A percentile compares a stretch with the other conserved stretches of the same genome.
These are phyloP conservation scores for Epinotia bilunana DNA, from an alignment of 2,888 invertebrate species.

Conservation along the genomic window DNA sequence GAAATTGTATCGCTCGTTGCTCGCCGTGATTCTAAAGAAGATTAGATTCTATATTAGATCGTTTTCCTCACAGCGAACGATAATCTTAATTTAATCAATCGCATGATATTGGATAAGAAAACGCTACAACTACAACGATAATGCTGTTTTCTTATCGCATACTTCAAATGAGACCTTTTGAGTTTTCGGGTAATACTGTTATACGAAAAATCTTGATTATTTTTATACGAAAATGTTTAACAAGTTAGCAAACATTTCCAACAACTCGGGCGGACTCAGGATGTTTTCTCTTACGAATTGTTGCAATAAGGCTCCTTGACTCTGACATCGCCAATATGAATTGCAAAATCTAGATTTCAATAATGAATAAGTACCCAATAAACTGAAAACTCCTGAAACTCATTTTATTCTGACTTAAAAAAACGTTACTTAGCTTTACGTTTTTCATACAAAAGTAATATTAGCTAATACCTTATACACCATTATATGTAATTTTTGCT, in stretches of 20 bases:
- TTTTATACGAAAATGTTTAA: too few species aligned
- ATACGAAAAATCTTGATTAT: too few species aligned
- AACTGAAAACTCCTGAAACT: too few species aligned
- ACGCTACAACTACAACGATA: not conserved
- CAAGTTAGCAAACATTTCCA: too few species aligned
- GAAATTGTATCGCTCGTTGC: conserved; percentile 29
- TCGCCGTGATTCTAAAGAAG: conserved; percentile 27
- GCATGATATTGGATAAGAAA: conserved; percentile 1
- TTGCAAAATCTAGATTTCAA: not conserved
- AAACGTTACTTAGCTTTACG: too few species aligned
- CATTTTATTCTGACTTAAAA: too few species aligned
- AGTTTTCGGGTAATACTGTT: too few species aligned
- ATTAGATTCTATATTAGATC: conserved; percentile 29
- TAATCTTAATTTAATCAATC: conserved; percentile 36
- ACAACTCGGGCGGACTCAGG: not conserved
- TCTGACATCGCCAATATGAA: not conserved
- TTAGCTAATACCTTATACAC: too few species aligned
- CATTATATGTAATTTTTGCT: too few species aligned
- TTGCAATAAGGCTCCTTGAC: not conserved
- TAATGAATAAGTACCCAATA: not conserved
- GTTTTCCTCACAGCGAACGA: conserved; percentile 15
- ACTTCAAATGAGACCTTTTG: not conserved
- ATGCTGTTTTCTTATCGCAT: not conserved
- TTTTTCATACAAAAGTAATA: too few species aligned
- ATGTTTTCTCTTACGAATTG: not conserved